phyloP scores from a whole-genome alignment of 1,140 invertebrate genomes.

The Nebria ingens region DNA sequence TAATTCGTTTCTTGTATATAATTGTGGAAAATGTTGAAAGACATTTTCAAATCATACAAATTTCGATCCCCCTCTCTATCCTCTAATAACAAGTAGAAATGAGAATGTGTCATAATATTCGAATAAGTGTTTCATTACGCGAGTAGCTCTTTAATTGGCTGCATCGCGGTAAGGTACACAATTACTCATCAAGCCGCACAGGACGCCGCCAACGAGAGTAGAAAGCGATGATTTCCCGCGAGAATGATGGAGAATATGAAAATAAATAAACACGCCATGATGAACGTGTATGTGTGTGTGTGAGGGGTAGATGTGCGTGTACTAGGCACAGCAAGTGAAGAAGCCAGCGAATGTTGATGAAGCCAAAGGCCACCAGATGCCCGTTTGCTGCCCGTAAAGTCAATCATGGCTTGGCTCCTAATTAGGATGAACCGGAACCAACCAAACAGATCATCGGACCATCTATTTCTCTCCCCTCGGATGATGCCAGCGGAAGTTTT shows the following conservation, averaged over 20 bases:
- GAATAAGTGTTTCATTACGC: too few relatives aligned
- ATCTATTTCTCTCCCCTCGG: not conserved
- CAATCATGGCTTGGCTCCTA: not conserved
- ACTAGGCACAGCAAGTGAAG: not conserved
- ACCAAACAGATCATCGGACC: not conserved
- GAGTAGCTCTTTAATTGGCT: constrained; percentile 1
- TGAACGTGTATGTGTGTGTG: not conserved
- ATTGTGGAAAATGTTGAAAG: too few relatives aligned
- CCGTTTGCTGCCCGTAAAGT: not conserved
- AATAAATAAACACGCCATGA: not conserved
- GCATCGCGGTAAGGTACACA: not conserved
- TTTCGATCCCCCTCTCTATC: too few relatives aligned
- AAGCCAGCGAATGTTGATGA: not conserved
- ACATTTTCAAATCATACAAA: too few relatives aligned
- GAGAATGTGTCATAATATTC: too few relatives aligned
- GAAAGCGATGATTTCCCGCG: not conserved
- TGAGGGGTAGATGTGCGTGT: not conserved
- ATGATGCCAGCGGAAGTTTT: constrained; percentile 3
- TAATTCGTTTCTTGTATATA: too few relatives aligned
- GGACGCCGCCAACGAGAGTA: not conserved
- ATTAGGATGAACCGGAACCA: constrained; percentile 5
- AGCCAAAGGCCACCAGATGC: not conserved
- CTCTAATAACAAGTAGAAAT: too few relatives aligned
- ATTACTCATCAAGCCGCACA: not conserved
- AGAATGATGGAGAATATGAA: constrained; percentile 5